Percentiles rank a stretch among this genome's conserved stretches.
Conservation (phyloP, 2,113 vertebrate species). For the Pontoporia blainvillei region DNA sequence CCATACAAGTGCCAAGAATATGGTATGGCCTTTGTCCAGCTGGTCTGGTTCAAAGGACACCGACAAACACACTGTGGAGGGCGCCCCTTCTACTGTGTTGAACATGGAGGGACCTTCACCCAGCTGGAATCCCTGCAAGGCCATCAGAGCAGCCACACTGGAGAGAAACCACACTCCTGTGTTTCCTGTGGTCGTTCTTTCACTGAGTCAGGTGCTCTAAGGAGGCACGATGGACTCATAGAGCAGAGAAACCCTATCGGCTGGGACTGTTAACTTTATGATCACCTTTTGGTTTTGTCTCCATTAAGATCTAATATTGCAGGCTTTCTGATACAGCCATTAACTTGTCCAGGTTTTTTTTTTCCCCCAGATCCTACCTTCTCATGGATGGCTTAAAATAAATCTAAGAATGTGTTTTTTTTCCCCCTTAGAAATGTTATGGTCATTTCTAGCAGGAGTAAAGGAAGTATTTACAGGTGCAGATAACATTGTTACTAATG, state of each 20-base stretch:
- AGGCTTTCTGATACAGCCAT: background rate
- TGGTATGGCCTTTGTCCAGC: slow-evolving; percentile 65
- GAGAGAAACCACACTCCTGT: slow-evolving; percentile 70
- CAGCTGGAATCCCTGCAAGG: slow-evolving; percentile 49
- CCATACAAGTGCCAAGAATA: slow-evolving; percentile 24
- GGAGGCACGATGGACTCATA: slow-evolving; percentile 63
- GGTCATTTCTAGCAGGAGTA: background rate
- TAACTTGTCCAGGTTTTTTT: background rate
- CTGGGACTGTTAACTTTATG: background rate
- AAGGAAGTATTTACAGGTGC: background rate
- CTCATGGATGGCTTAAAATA: background rate
- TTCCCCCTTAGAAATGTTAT: background rate
- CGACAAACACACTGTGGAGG: slow-evolving; percentile 61
- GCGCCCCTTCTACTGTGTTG: slow-evolving; percentile 52
- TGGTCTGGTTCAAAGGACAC: slow-evolving; percentile 71
- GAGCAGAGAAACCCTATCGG: slow-evolving; percentile 26
- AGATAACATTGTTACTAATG: background rate
- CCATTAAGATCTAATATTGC: background rate
- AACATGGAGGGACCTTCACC: slow-evolving; percentile 55
- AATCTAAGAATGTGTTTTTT: background rate
- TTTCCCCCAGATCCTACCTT: background rate
- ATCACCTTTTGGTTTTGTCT: background rate
- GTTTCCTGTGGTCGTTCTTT: slow-evolving; percentile 57
- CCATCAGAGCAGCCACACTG: slow-evolving; percentile 59
- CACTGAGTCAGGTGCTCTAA: slow-evolving; percentile 28